These are phyloP conservation scores for Sarcophaga carnaria DNA, from an alignment of 2,888 invertebrate genomes.

Conservation along the genomic window DNA sequence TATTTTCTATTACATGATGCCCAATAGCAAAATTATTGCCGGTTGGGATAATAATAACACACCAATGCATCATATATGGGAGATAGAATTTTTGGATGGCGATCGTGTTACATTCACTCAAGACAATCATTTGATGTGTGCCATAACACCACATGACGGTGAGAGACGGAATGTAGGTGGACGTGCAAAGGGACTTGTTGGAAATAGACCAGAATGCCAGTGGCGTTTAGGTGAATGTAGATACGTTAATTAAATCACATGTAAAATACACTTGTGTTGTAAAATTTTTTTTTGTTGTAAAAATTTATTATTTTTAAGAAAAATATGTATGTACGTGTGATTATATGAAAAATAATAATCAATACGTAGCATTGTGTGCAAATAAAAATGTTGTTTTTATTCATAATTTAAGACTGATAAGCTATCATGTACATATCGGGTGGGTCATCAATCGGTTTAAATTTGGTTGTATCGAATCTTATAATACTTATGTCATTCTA, in stretches of 20 bases:
- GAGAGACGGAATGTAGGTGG: slow-evolving; percentile 44
- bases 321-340: no score
- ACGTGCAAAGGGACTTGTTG: neutral
- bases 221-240: slow-evolving; percentile 52
- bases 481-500: no score
- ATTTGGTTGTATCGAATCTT: no score
- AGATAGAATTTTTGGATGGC: slow-evolving; percentile 51
- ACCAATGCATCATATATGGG: slow-evolving; percentile 43
- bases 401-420: no score
- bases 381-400: no score
- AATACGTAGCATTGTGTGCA: no score
- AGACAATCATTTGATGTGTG: slow-evolving; percentile 53
- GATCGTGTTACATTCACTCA: slow-evolving; percentile 48
- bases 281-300: neutral
- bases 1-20: slow-evolving; percentile 55
- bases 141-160: slow-evolving; percentile 15
- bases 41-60: slow-evolving; percentile 38
- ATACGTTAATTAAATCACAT: neutral
- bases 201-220: neutral
- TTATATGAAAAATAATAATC: no score
- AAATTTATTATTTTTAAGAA: neutral
- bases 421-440: no score
- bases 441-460: no score
- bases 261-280: no score
- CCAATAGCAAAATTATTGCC: slow-evolving; percentile 34